Evolutionary conservation across 2,113 vertebrate species (phyloP), one percentile per base, ranked within the genome.

Genomic region (Nesospiza acunhae): DNA sequence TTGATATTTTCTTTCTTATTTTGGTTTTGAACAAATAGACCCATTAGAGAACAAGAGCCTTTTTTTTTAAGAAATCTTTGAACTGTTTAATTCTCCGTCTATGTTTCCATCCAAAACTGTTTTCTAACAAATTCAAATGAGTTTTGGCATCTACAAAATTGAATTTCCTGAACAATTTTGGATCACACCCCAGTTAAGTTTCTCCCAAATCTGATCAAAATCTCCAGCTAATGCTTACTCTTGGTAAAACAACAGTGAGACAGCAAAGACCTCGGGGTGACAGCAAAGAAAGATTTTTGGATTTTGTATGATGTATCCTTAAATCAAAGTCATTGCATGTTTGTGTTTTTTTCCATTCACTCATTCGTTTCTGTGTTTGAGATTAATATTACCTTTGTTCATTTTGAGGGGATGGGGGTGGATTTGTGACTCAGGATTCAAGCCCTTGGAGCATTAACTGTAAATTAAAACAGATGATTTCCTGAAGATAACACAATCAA

Each of bases 381-480:
- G 67, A 87, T 84, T 75, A 89, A 46, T 82, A 76, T 39, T 87
- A 87, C 81, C 63, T 85, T 87, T 95, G 72, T 77, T 93, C 75
- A 33, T 90, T 90, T 86, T 70, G 67, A 88, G 63, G 35, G 72
- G 23, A 24, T 46, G 37, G 31, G 39, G 67, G 17, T 49, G 55
- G 80, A 86, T 96, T 95, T 92, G 64, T 94, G 79, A 94, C 55
- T 88, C 68, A 53, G 59, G 52, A 77, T 42, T 83, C 63, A 50
- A 83, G 85, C 15, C 68, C 83, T 92, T 80, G 58, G 91, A 91
- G 81, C 67, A 70, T 95, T 90, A 95, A 56, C 63, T 69, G 59
- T 96, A 97, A 97, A 94, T 88, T 90, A 87, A 95, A 97, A 90
- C 95, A 96, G 90, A 96, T 96, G 94, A 67, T 96, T 93, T 90